Base-by-base conservation (phyloP, 2,888 invertebrate genomes). In the Lagria hirta region DNA sequence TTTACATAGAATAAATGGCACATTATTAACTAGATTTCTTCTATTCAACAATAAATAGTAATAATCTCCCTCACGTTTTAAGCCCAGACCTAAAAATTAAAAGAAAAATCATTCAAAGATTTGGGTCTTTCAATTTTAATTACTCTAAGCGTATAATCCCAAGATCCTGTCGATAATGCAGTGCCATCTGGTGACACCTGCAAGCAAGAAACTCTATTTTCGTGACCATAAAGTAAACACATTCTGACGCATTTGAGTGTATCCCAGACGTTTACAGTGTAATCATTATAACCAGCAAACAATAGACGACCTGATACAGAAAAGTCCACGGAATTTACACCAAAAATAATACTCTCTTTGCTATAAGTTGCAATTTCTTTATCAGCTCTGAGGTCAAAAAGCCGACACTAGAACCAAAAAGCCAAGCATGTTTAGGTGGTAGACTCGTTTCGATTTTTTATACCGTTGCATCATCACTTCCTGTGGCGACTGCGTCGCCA, bases 231-330 rank as follows among this genome's bases (percentile, higher is more conserved):
- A 43, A 97, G 75, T 57, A 95, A 81, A 65, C 90, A 87, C 30
- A 95, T 86, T 50, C 97, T 81, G 60, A 83, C 83, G 57, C 92
- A 93, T 69, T 98, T 98, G 52, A 99, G 77, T 20, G 95, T 93
- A 75, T 99, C 99, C 99, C 99, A 99, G 18, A 96, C 89, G 73
- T 96, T 94, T 36, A 98, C 93, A 18, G 96, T 97, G 74, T 98
- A 96, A 75, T 99, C 99, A 71, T 95, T 93, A 76, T 99, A 98
- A 43, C 97, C 99, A 58, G 97, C 96, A 76, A 99, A 98, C 59
- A 99, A 75, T 52, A 99, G 77, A 10, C 99, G 88, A 12, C 93
- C 80, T 72, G 95, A 95, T 27, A 95, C 84, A 48, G 96, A 96
- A 72, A 99, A 93, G 73, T 99, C 99, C 23, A 99, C 96, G 0